Evolutionary conservation across 1,140 invertebrate species (phyloP).

Genomic region (Patella vulgata): DNA sequence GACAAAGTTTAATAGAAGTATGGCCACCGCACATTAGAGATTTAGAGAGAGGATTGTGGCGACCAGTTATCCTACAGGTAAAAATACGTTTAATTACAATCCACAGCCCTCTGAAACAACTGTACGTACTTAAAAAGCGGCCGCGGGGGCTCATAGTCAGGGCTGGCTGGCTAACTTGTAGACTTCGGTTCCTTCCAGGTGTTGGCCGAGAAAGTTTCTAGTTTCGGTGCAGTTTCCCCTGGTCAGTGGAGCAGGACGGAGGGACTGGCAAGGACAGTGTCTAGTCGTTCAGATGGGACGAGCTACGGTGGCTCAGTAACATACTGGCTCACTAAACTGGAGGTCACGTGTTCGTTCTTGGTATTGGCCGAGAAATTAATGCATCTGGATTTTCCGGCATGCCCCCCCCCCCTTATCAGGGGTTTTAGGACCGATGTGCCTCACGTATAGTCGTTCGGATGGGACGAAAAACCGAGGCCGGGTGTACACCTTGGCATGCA

Average conservation of each 20-base stretch:
- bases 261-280: no score
- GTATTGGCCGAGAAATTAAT: no score
- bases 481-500: no score
- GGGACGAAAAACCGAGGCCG: no score
- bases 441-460: no score
- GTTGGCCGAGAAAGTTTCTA: no score
- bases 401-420: no score
- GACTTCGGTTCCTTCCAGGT: background rate
- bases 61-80: slow-evolving; percentile 23
- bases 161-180: background rate
- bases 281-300: no score
- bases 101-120: background rate
- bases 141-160: background rate
- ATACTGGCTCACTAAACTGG: no score
- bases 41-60: slow-evolving; percentile 7
- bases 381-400: no score
- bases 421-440: no score
- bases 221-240: background rate
- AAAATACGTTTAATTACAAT: background rate
- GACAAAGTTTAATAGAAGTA: slow-evolving; percentile 5
- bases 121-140: background rate
- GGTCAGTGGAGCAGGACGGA: slow-evolving; percentile 7
- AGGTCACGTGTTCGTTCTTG: background rate
- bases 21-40: slow-evolving; percentile 8
- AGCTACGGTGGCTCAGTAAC: no score